Evolutionary conservation across 2,888 invertebrate genomes (phyloP).

Genomic region (Buathra laborator): DNA sequence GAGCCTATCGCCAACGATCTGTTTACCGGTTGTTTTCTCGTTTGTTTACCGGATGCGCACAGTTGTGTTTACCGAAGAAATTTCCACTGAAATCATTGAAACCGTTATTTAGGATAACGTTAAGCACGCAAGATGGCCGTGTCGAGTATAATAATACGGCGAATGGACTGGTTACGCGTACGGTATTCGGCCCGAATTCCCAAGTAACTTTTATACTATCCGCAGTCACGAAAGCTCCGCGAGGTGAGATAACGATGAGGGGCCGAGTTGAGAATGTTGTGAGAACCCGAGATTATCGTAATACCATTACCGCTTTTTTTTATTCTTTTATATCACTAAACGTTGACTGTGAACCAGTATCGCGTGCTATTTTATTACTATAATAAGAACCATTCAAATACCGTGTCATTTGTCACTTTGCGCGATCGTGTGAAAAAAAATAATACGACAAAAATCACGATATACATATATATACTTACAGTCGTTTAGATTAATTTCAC

Average conservation of each 20-base stretch:
- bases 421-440: slow-evolving; percentile 1
- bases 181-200: slow-evolving; percentile 38
- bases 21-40: no score
- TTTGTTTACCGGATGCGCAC: no score
- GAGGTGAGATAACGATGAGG: slow-evolving; percentile 15
- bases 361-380: neutral
- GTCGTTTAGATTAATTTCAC: no score
- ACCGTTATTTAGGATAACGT: slow-evolving; percentile 35
- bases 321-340: neutral
- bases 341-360: neutral
- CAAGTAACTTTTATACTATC: slow-evolving; percentile 41
- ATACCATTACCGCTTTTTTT: slow-evolving; percentile 1
- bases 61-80: neutral
- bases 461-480: no score
- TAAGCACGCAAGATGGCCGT: slow-evolving; percentile 39
- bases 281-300: slow-evolving; percentile 22
- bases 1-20: no score
- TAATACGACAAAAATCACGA: neutral
- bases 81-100: neutral
- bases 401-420: neutral
- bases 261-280: neutral
- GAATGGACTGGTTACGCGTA: slow-evolving; percentile 12
- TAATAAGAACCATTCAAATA: neutral
- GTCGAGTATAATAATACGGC: slow-evolving; percentile 13
- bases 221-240: slow-evolving; percentile 40